These are phyloP conservation scores for Chloroclysta siterata DNA, from an alignment of 2,888 invertebrate genomes.

Conservation along the genomic window DNA sequence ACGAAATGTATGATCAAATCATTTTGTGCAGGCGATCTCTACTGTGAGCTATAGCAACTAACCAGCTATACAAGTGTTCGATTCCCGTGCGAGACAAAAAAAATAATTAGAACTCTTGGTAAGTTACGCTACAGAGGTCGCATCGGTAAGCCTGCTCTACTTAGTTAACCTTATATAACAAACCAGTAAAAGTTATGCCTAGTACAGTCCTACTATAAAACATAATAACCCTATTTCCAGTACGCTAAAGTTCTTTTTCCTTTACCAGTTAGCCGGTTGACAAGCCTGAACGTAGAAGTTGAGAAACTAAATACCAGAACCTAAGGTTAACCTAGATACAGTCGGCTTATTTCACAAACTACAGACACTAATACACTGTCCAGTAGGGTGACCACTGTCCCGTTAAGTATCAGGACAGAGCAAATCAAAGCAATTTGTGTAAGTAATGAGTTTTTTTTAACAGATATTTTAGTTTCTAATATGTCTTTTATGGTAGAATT, in stretches of 20 bases:
- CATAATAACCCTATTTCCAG: neutral
- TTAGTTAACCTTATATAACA: neutral
- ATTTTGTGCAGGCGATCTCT: too few species aligned
- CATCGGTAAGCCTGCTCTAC: neutral
- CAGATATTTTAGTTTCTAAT: too few species aligned
- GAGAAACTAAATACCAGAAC: neutral
- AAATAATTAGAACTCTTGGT: too few species aligned
- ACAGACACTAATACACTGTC: neutral
- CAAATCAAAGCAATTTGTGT: too few species aligned
- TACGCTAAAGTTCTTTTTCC: neutral
- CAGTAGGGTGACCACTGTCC: neutral
- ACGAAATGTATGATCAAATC: too few species aligned
- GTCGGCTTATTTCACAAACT: neutral
- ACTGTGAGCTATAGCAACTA: too few species aligned
- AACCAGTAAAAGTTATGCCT: neutral
- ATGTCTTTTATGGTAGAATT: too few species aligned
- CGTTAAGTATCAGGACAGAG: neutral
- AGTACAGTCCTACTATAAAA: neutral
- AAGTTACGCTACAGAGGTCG: neutral
- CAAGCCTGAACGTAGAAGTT: neutral
- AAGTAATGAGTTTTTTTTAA: too few species aligned
- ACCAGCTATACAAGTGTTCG: too few species aligned
- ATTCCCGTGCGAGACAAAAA: too few species aligned
- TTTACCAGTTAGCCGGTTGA: neutral
- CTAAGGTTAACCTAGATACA: neutral